Evolutionary conservation across 2,113 vertebrate genomes (phyloP), one percentile per base, ranked within the genome.

Genomic region (Oreochromis spilurus): DNA sequence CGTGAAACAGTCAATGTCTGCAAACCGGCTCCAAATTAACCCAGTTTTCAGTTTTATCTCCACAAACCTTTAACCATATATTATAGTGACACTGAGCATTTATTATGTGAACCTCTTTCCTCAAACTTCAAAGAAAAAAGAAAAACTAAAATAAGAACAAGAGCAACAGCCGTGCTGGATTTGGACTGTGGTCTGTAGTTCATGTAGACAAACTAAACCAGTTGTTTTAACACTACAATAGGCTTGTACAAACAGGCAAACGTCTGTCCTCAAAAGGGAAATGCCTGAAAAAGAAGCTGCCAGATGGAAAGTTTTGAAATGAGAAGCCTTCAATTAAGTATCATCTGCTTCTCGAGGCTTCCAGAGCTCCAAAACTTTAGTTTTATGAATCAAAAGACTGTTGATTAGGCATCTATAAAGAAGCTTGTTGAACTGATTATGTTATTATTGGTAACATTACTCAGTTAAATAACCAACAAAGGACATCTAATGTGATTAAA

Each of bases 321-420:
- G 86, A 89, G 75, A 86, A 89, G 89, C 82, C 60, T 65, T 90
- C 40, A 89, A 89, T 91, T 91, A 85, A 82, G 91, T 58, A 58
- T 84, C 38, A 19, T 85, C 67, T 57, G 57, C 13, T 54, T 91
- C 82, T 14, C 5, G 11, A 31, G 62, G 75, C 43, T 86, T 87
- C 81, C 55, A 21, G 60, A 34, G 36, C 87, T 81, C 53, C 21
- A 88, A 21, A 40, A 50, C 58, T 60, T 72, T 78, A 1, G 78
- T 82, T 85, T 26, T 62, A 54, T 85, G 86, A 93, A 89, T 7
- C 82, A 91, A 10, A 88, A 84, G 48, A 26, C 17, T 78, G 62
- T 83, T 79, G 58, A 89, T 89, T 83, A 84, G 81, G 65, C 91
- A 77, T 5, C 45, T 38, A 38, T 21, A 65, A 38, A 24, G 45